A percentile compares a stretch with the other conserved stretches of the same genome.
Conservation (phyloP, 2,113 vertebrate genomes). For the Lagopus muta region DNA sequence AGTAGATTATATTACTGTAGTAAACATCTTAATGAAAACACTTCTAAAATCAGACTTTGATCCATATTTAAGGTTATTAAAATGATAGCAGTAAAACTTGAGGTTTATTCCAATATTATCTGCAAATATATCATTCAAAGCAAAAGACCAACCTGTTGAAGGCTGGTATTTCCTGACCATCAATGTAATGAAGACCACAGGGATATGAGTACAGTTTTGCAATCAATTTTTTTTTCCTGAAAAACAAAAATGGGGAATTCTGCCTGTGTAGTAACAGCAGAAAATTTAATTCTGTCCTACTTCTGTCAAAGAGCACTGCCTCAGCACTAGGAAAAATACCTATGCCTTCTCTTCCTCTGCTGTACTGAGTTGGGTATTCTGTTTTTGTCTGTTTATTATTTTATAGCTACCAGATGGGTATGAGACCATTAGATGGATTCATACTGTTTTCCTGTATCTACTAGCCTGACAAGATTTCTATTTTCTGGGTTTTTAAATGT, state of each 20-base stretch:
- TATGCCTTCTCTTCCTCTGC: background rate
- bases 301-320: background rate
- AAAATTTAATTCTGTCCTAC: background rate
- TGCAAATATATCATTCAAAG: background rate
- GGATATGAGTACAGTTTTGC: background rate
- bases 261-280: background rate
- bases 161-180: background rate
- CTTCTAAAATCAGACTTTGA: background rate
- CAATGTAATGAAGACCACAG: background rate
- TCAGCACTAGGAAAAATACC: background rate
- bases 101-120: background rate
- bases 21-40: background rate
- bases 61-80: background rate
- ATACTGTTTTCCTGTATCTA: background rate
- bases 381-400: background rate
- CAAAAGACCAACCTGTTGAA: background rate
- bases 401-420: background rate
- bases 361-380: background rate
- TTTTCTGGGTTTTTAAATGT: background rate
- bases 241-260: background rate
- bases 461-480: background rate
- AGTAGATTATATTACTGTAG: background rate
- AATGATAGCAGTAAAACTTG: background rate
- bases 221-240: background rate
- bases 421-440: background rate